phyloP scores from a whole-genome alignment of 1,140 invertebrate species.

The Diuraphis noxia region DNA sequence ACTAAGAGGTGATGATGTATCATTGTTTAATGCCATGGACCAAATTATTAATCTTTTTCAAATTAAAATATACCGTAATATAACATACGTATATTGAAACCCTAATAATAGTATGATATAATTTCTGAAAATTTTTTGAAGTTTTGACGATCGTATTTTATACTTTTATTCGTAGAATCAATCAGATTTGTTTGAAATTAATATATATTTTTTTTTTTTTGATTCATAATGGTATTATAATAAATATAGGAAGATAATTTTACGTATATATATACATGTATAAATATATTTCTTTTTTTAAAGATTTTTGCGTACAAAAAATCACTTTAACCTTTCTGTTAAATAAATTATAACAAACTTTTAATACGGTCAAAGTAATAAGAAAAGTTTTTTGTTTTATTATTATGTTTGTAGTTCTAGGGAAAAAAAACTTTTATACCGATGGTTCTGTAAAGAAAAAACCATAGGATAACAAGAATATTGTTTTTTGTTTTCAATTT shows the following conservation, averaged over 20 bases:
- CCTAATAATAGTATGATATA: not conserved
- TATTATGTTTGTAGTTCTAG: slow-evolving; percentile 19
- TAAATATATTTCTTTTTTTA: not conserved
- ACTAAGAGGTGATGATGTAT: not conserved
- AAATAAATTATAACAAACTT: slow-evolving; percentile 47
- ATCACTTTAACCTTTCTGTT: slow-evolving; percentile 37
- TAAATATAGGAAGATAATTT: not conserved
- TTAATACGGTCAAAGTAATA: slow-evolving; percentile 37
- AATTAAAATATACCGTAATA: not conserved
- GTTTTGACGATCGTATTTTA: not conserved
- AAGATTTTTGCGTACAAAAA: slow-evolving; percentile 18
- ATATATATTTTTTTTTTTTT: not conserved
- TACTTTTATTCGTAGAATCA: not conserved
- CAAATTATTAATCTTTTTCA: not conserved
- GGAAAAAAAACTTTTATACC: slow-evolving; percentile 32
- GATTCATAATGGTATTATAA: not conserved
- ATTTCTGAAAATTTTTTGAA: not conserved
- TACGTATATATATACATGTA: not conserved
- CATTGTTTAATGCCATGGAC: not conserved
- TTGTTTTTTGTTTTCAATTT: slow-evolving; percentile 27
- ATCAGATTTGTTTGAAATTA: not conserved
- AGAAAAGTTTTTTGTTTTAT: slow-evolving; percentile 50
- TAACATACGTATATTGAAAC: not conserved
- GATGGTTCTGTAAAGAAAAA: not conserved
- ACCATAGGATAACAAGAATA: not conserved